Conservation (phyloP, 1,140 invertebrate genomes). For the Steinernema khuongi region DNA sequence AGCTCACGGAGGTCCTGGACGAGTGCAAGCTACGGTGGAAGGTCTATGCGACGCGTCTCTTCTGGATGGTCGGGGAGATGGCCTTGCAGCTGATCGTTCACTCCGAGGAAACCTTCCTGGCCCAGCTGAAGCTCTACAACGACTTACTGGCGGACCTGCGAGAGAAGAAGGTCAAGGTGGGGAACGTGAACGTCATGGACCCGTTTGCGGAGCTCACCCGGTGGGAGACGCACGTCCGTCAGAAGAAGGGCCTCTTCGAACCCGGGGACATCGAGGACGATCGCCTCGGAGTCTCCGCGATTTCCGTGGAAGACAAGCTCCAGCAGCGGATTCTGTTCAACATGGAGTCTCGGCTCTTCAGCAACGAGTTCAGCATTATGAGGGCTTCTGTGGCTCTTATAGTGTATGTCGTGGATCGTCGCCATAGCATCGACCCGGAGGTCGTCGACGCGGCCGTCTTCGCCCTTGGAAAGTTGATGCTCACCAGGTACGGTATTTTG, state of each 20-base stretch:
- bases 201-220: background rate
- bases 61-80: background rate
- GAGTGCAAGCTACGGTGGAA: background rate
- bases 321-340: conserved; percentile 4
- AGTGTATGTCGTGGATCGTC: conserved; percentile 1
- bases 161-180: background rate
- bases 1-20: background rate
- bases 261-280: conserved; percentile 6
- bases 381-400: conserved; percentile 3
- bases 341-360: conserved; percentile 13
- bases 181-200: background rate
- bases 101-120: background rate
- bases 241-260: background rate
- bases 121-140: background rate
- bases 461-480: conserved; percentile 23
- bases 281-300: background rate
- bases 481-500: conserved; percentile 58
- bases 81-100: background rate
- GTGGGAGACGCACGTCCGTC: background rate
- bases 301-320: conserved; percentile 1
- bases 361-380: conserved; percentile 3
- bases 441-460: conserved; percentile 14
- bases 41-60: background rate
- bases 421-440: background rate
- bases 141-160: background rate